Percentiles rank a stretch among this genome's conserved stretches.
Conservation (phyloP, 2,797 vertebrate species). For the Halcyon leucocephala region DNA sequence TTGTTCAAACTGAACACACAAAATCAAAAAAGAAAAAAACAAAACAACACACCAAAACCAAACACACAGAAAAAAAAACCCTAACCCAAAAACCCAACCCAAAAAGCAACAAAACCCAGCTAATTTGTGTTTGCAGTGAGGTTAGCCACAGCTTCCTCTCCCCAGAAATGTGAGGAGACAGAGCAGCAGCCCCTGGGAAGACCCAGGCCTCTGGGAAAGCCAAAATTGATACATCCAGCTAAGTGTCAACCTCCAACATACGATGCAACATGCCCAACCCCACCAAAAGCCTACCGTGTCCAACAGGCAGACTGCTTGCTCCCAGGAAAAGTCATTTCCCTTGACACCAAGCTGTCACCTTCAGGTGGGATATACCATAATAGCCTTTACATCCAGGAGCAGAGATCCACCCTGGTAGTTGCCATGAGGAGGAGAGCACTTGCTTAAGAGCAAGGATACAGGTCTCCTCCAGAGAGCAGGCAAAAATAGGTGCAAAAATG, state of each 20-base stretch:
- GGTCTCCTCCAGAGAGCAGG: background rate
- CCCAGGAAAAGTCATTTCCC: background rate
- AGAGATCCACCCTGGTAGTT: background rate
- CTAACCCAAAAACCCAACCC: background rate
- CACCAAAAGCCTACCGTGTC: background rate
- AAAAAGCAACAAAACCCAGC: background rate
- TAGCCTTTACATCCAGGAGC: background rate
- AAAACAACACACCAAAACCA: too few species aligned
- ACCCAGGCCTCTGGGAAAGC: background rate
- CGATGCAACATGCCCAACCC: too few species aligned
- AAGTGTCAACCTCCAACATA: background rate
- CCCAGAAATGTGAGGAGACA: background rate
- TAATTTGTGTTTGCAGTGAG: constrained; percentile 1
- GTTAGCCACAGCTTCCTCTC: background rate
- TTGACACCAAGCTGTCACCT: background rate
- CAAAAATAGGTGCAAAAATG: background rate
- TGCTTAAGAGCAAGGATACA: background rate
- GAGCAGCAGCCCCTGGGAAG: background rate
- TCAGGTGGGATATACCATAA: background rate
- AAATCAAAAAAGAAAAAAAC: background rate
- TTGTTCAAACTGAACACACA: constrained; percentile 72
- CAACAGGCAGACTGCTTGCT: background rate
- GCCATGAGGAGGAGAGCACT: background rate
- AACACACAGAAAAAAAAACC: too few species aligned
- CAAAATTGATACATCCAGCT: background rate